Evolutionary conservation across 2,888 invertebrate species (phyloP).

Genomic region (Trachelus troglodyta): DNA sequence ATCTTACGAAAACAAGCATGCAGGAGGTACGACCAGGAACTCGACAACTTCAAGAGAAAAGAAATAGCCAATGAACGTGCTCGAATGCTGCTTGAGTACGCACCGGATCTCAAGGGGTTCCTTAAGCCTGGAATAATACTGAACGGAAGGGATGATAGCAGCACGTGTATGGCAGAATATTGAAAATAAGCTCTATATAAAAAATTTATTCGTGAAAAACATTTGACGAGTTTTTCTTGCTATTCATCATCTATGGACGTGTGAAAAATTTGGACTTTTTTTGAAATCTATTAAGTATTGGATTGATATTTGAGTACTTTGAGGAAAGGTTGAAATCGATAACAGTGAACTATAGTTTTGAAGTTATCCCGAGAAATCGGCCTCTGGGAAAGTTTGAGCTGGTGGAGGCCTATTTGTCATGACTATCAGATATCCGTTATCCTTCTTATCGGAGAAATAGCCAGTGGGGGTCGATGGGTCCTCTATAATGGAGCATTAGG

Average conservation of each 20-base stretch:
- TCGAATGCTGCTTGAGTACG: conserved; percentile 29
- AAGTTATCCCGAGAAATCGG: neutral
- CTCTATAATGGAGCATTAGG: conserved; percentile 13
- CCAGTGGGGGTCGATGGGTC: conserved; percentile 6
- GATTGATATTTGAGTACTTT: neutral
- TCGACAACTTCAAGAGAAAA: conserved; percentile 13
- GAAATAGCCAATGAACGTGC: conserved; percentile 26
- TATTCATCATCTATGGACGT: too few species aligned
- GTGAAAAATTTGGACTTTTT: too few species aligned
- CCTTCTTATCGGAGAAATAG: conserved; percentile 16
- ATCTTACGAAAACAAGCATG: conserved; percentile 19
- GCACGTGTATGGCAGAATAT: too few species aligned
- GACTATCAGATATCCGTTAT: conserved; percentile 17
- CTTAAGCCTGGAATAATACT: conserved; percentile 14
- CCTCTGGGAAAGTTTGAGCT: neutral
- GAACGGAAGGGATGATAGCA: neutral
- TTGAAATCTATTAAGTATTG: too few species aligned
- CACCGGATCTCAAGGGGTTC: conserved; percentile 18
- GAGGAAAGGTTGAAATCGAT: neutral
- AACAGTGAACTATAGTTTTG: too few species aligned
- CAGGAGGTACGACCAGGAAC: conserved; percentile 8
- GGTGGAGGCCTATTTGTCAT: conserved; percentile 17
- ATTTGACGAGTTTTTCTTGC: too few species aligned
- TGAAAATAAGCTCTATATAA: too few species aligned
- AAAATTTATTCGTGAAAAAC: too few species aligned